Evolutionary conservation across 2,797 vertebrate species (phyloP).

Genomic region (Leptoclinus maculatus): DNA sequence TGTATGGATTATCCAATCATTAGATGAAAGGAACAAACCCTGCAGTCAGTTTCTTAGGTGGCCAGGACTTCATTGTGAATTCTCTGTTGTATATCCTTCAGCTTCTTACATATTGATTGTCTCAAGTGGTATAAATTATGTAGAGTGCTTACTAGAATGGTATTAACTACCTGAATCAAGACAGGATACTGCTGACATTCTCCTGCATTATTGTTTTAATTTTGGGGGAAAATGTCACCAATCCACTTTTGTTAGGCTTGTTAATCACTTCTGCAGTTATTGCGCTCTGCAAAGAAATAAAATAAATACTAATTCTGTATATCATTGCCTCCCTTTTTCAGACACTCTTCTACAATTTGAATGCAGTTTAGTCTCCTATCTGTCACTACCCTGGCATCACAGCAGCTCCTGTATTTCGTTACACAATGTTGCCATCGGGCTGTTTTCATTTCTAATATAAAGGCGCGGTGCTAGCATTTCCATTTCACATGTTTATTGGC

Average conservation of each 20-base stretch:
- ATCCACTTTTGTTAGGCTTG: not conserved
- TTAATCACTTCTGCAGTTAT: not conserved
- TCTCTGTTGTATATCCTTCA: not conserved
- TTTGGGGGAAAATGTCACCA: not conserved
- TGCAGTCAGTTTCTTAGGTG: not conserved
- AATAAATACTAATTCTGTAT: not conserved
- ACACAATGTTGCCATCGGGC: conserved; percentile 1
- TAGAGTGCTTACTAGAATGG: not conserved
- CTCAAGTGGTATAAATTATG: not conserved
- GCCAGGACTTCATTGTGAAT: not conserved
- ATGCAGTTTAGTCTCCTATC: conserved; percentile 17
- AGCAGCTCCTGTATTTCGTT: conserved; percentile 15
- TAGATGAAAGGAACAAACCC: not conserved
- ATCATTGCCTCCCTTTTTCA: not conserved
- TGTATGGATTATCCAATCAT: conserved; percentile 10
- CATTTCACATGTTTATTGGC: conserved; percentile 31
- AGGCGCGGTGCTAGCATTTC: conserved; percentile 16
- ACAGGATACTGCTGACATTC: not conserved
- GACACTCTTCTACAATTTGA: conserved; percentile 2
- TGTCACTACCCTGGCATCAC: conserved; percentile 1
- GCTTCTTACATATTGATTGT: not conserved
- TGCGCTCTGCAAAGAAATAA: not conserved
- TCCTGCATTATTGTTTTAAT: no score
- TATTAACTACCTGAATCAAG: not conserved
- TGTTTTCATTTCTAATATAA: conserved; percentile 24